These are phyloP conservation scores for Lepilemur septentrionalis DNA, from an alignment of 2,797 vertebrate species.

Conservation along the genomic window DNA sequence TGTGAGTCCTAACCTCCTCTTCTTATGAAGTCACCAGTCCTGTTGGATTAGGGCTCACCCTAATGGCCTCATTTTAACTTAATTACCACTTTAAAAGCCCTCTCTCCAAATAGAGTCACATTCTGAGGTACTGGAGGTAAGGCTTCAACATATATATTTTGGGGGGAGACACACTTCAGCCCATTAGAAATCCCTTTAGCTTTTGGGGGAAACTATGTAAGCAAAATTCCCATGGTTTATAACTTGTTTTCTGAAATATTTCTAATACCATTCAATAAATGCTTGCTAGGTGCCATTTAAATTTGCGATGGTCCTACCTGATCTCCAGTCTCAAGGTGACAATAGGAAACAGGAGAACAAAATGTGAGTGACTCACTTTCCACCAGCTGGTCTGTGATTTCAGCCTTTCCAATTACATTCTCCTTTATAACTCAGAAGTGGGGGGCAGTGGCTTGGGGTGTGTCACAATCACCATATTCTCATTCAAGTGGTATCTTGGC, in stretches of 20 bases:
- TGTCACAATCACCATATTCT: neutral
- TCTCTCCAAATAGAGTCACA: neutral
- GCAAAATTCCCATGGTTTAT: neutral
- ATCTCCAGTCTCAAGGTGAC: neutral
- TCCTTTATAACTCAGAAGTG: neutral
- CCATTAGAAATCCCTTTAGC: neutral
- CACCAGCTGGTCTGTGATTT: neutral
- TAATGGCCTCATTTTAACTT: neutral
- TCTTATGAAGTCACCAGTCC: neutral
- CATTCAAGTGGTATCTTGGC: neutral
- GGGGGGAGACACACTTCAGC: neutral
- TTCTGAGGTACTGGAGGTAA: neutral
- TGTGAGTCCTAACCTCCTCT: neutral
- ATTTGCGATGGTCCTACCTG: neutral
- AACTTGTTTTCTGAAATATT: neutral
- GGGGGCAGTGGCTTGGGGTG: neutral
- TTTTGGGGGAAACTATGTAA: neutral
- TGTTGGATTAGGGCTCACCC: neutral
- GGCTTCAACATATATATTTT: neutral
- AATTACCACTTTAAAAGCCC: neutral
- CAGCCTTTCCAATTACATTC: neutral
- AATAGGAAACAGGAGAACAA: neutral
- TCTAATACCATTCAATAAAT: neutral
- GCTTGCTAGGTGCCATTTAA: neutral
- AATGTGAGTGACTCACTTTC: neutral